These are phyloP conservation scores for Drosophila bifasciata DNA, from an alignment of 1,140 invertebrate genomes.

Conservation along the genomic window DNA sequence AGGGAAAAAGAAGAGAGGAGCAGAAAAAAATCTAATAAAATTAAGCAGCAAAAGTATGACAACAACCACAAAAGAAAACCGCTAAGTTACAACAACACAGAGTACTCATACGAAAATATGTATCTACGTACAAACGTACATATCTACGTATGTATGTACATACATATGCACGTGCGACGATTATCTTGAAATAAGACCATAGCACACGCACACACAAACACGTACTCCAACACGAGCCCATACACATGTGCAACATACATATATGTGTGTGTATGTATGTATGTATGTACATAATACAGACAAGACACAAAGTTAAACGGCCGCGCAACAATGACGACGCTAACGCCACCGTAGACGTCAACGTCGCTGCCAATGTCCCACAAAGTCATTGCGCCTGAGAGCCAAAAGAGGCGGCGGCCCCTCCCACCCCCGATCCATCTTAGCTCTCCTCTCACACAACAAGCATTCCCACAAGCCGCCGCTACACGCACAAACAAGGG, in stretches of 20 bases:
- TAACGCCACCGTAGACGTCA: slow-evolving; percentile 26
- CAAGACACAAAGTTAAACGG: slow-evolving; percentile 68
- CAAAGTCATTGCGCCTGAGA: slow-evolving; percentile 65
- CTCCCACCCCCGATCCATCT: slow-evolving; percentile 3
- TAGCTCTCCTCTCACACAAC: slow-evolving; percentile 3
- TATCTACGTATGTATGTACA: too few relatives aligned
- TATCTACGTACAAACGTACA: too few relatives aligned
- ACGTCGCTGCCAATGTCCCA: slow-evolving; percentile 57
- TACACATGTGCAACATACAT: slow-evolving; percentile 16
- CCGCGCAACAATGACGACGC: slow-evolving; percentile 75
- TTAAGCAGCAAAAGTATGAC: slow-evolving; percentile 60
- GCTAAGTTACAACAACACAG: slow-evolving; percentile 73
- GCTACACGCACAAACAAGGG: slow-evolving; percentile 54
- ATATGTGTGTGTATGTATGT: too few relatives aligned
- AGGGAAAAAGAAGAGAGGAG: neutral
- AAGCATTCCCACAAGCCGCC: neutral
- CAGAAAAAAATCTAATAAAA: slow-evolving; percentile 63
- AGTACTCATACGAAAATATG: too few relatives aligned
- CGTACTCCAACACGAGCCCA: slow-evolving; percentile 8
- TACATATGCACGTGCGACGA: slow-evolving; percentile 58
- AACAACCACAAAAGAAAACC: slow-evolving; percentile 53
- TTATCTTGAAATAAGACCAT: slow-evolving; percentile 81
- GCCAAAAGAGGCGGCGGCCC: slow-evolving; percentile 16
- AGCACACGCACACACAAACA: slow-evolving; percentile 46
- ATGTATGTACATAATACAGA: too few relatives aligned